phyloP scores from a whole-genome alignment of 1,140 invertebrate genomes.

The Mya arenaria region DNA sequence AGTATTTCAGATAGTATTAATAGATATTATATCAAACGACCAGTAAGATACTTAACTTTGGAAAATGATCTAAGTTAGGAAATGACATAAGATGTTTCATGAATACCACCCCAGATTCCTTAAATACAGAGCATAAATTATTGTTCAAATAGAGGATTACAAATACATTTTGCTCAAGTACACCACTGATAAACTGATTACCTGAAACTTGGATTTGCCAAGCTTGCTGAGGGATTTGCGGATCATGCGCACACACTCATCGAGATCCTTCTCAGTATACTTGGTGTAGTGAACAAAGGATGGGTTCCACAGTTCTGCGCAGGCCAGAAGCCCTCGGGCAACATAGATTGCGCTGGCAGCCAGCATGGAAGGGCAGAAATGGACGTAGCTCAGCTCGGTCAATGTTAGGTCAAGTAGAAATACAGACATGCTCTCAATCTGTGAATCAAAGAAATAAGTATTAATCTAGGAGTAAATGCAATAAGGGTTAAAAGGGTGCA shows the following conservation, averaged over 20 bases:
- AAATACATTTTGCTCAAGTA: neutral
- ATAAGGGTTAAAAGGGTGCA: too few relatives aligned
- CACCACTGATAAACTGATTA: constrained; percentile 30
- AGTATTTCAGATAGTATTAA: too few relatives aligned
- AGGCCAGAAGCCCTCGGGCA: constrained; percentile 57
- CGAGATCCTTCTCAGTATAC: constrained; percentile 64
- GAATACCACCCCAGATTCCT: neutral
- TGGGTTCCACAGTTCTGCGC: constrained; percentile 58
- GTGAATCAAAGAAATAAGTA: too few relatives aligned
- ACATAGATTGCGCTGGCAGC: constrained; percentile 66
- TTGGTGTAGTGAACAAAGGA: constrained; percentile 64
- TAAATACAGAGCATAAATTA: neutral
- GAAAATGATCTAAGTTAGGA: neutral
- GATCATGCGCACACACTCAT: constrained; percentile 44
- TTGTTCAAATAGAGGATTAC: neutral
- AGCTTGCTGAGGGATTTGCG: constrained; percentile 51
- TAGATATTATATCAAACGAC: neutral
- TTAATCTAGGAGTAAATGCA: too few relatives aligned
- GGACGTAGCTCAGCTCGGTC: constrained; percentile 55
- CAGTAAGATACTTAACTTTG: neutral
- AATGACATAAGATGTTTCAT: neutral
- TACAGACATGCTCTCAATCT: constrained; percentile 64
- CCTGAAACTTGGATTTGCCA: constrained; percentile 63
- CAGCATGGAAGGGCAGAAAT: constrained; percentile 61
- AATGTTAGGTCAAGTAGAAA: constrained; percentile 68